phyloP scores from a whole-genome alignment of 2,797 vertebrate species.

The Corythornis leucogaster region DNA sequence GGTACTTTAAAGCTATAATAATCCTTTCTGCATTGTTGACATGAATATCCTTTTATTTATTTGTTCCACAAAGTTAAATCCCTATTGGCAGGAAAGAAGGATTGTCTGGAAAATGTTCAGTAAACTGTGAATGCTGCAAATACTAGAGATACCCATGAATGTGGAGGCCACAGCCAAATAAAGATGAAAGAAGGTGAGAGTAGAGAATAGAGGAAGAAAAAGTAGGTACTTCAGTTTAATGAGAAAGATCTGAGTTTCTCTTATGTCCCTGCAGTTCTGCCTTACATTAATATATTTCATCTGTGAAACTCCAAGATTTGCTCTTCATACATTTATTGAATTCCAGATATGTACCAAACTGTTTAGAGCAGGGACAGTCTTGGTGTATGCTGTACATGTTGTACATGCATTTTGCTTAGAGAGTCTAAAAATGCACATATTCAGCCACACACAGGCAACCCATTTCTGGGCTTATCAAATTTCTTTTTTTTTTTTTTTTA shows the following conservation, averaged over 20 bases:
- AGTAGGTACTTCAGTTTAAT: background rate
- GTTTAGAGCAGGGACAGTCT: background rate
- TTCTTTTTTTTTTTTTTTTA: background rate
- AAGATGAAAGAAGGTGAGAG: background rate
- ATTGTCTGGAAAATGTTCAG: background rate
- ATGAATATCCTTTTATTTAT: background rate
- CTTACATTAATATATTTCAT: background rate
- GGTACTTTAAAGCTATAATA: background rate
- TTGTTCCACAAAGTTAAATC: background rate
- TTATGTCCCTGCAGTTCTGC: background rate
- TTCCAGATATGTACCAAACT: fast-evolving
- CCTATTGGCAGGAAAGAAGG: background rate
- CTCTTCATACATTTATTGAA: background rate
- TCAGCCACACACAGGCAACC: background rate
- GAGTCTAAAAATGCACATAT: background rate
- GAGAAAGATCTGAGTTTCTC: background rate
- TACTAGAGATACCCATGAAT: background rate
- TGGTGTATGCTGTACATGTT: fast-evolving
- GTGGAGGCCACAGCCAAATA: background rate
- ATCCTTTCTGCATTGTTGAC: background rate
- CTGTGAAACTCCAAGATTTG: background rate
- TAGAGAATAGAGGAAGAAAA: background rate
- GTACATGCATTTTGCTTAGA: background rate
- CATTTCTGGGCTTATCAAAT: background rate
- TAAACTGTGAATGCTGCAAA: background rate